A percentile compares a stretch with the other conserved stretches of the same genome.
These are phyloP conservation scores for Drosophila mauritiana DNA, from an alignment of 1,140 invertebrate species.

Conservation along the genomic window DNA sequence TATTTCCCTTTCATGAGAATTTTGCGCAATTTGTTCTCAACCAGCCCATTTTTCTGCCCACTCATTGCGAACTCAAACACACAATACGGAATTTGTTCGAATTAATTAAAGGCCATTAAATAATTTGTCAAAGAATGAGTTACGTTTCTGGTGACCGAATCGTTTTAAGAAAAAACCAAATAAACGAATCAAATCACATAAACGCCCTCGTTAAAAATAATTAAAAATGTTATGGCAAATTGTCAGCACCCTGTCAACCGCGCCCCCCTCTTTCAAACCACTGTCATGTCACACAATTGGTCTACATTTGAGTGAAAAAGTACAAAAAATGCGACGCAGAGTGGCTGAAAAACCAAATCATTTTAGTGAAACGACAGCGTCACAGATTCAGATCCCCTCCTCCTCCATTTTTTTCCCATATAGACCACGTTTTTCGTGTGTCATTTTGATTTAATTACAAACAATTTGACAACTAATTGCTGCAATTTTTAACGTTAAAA, in stretches of 20 bases:
- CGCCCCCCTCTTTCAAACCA: slow-evolving; percentile 3
- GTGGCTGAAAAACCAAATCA: slow-evolving; percentile 58
- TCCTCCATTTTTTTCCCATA: not conserved
- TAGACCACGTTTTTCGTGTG: slow-evolving; percentile 54
- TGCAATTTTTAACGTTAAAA: slow-evolving; percentile 74
- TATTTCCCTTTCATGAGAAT: slow-evolving; percentile 30
- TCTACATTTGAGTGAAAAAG: slow-evolving; percentile 62
- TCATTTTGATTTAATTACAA: slow-evolving; percentile 83
- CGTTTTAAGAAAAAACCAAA: slow-evolving; percentile 10
- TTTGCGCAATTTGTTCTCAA: slow-evolving; percentile 30
- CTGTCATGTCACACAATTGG: slow-evolving; percentile 72
- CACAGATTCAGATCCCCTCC: slow-evolving; percentile 18
- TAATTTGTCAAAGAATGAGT: slow-evolving; percentile 74
- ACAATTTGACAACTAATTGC: slow-evolving; percentile 83
- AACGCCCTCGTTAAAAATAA: slow-evolving; percentile 81
- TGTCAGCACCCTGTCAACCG: slow-evolving; percentile 68
- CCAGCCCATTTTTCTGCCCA: slow-evolving; percentile 69
- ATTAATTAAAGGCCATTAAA: slow-evolving; percentile 78
- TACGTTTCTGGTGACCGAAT: slow-evolving; percentile 38
- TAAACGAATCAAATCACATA: slow-evolving; percentile 65
- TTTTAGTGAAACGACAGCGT: slow-evolving; percentile 73
- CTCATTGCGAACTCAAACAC: slow-evolving; percentile 68
- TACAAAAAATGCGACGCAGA: slow-evolving; percentile 30
- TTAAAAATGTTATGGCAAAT: slow-evolving; percentile 82
- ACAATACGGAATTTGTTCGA: slow-evolving; percentile 48